Percentiles rank a stretch among this genome's conserved stretches.
phyloP scores from a whole-genome alignment of 2,113 vertebrate genomes.

The Malaclemys terrapin region DNA sequence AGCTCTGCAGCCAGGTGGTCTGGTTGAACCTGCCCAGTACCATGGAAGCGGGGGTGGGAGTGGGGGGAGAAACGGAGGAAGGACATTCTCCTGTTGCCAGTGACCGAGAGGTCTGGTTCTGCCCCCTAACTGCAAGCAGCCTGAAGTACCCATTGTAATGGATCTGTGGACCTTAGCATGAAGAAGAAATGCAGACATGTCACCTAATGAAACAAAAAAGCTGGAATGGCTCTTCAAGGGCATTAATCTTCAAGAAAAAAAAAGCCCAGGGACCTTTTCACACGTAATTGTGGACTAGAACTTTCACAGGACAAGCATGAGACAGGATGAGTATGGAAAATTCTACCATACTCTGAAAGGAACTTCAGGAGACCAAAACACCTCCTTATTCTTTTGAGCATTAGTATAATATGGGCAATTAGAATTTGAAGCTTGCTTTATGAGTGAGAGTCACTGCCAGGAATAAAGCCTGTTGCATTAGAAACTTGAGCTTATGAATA shows the following conservation, averaged over 20 bases:
- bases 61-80: background rate
- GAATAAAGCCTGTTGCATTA: background rate
- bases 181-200: background rate
- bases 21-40: no score
- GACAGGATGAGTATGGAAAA: background rate
- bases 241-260: background rate
- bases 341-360: background rate
- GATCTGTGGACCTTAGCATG: background rate
- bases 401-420: background rate
- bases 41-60: no score
- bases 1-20: no score
- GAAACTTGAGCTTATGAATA: background rate
- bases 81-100: background rate
- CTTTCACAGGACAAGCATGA: background rate
- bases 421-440: background rate
- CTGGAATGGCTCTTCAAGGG: background rate
- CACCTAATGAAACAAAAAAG: background rate
- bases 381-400: background rate
- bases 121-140: background rate
- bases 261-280: background rate
- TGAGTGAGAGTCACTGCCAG: background rate
- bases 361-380: background rate
- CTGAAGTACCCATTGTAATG: background rate
- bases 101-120: conserved; percentile 16
- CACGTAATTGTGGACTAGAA: background rate